Percentiles rank a stretch among this genome's conserved stretches.
These are phyloP conservation scores for Venturia canescens DNA, from an alignment of 1,140 invertebrate genomes.

Conservation along the genomic window DNA sequence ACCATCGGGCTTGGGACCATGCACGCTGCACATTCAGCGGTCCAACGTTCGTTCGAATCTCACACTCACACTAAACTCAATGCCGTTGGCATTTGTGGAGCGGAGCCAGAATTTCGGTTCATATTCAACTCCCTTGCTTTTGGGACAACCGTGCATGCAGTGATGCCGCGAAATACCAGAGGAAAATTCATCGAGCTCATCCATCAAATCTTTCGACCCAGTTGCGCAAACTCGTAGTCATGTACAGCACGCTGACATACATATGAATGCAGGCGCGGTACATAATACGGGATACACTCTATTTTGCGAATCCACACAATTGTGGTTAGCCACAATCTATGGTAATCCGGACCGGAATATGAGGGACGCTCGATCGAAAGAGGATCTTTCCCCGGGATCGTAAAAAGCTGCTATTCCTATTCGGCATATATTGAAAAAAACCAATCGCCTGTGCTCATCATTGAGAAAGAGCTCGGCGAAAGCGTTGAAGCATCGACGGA, in stretches of 20 bases:
- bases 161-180: constrained; percentile 33
- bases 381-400: background rate
- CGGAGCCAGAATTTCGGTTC: constrained; percentile 43
- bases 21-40: background rate
- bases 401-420: background rate
- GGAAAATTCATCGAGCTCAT: constrained; percentile 55
- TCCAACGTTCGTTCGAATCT: constrained; percentile 14
- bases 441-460: background rate
- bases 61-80: background rate
- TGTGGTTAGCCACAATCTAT: background rate
- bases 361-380: background rate
- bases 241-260: background rate
- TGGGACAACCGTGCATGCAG: background rate
- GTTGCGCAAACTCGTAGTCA: constrained; percentile 30
- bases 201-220: constrained; percentile 44
- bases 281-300: background rate
- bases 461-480: background rate
- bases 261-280: background rate
- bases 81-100: constrained; percentile 40
- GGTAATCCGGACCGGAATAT: background rate
- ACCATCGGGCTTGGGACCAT: background rate
- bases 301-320: constrained; percentile 3
- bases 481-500: background rate
- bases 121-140: constrained; percentile 10
- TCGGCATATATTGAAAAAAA: background rate